Conservation (phyloP, 2,113 vertebrate genomes). For the Carlito syrichta region DNA sequence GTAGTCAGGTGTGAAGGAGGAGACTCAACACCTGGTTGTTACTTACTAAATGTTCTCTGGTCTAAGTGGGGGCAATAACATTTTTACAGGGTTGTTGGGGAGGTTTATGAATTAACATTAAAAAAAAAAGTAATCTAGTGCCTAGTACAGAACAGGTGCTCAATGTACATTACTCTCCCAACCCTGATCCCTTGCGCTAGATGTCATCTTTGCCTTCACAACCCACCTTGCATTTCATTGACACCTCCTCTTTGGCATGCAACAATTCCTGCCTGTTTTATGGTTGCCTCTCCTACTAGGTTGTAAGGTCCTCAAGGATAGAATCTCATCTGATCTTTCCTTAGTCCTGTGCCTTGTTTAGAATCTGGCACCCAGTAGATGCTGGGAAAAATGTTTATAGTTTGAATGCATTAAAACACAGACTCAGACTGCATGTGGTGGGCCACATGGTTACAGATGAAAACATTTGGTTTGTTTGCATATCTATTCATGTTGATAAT, state of each 20-base stretch:
- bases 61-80: not conserved
- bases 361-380: not conserved
- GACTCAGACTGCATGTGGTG: not conserved
- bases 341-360: not conserved
- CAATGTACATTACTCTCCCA: not conserved
- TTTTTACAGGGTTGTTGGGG: not conserved
- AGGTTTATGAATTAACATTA: not conserved
- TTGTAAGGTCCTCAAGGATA: not conserved
- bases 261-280: not conserved
- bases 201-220: not conserved
- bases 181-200: not conserved
- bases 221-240: not conserved
- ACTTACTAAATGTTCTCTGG: not conserved
- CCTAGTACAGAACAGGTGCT: not conserved
- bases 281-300: not conserved
- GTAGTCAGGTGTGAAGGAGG: not conserved
- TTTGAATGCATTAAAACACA: not conserved
- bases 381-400: not conserved
- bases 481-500: not conserved
- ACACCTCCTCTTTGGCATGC: not conserved
- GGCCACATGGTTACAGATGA: not conserved
- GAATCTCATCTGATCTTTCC: not conserved
- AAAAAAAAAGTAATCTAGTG: not conserved
- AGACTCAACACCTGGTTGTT: not conserved
- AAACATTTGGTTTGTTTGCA: not conserved